phyloP scores from a whole-genome alignment of 30 jellyfish, hydroid and myxozoan species.

The Hydra vulgaris region DNA sequence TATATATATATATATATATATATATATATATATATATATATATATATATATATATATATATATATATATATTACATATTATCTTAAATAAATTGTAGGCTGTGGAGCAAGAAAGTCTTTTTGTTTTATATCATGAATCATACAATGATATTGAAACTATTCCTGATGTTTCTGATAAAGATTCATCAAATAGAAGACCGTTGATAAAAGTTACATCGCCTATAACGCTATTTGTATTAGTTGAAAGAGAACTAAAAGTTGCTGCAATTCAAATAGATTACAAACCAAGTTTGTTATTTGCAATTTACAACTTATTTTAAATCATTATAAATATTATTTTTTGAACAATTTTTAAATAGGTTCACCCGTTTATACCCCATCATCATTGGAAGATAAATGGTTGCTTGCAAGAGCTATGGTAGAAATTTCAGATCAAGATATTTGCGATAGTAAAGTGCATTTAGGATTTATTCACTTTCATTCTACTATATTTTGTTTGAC shows the following conservation, averaged over 20 bases:
- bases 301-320: no score
- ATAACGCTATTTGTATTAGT: constrained; percentile 43
- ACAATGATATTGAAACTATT: constrained; percentile 27
- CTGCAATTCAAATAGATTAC: constrained; percentile 73
- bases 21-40: no score
- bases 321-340: no score
- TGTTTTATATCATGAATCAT: constrained; percentile 49
- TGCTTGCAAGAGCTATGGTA: constrained; percentile 54
- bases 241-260: constrained; percentile 46
- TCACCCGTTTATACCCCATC: constrained; percentile 69
- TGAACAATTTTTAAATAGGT: constrained; percentile 23
- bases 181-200: constrained; percentile 3
- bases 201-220: constrained; percentile 43
- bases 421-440: constrained; percentile 60
- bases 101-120: constrained; percentile 39
- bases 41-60: no score
- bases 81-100: no score
- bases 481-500: constrained; percentile 64
- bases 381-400: constrained; percentile 49
- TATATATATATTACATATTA: no score
- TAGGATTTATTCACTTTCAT: constrained; percentile 56
- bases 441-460: constrained; percentile 57
- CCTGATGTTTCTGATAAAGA: constrained; percentile 12
- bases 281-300: constrained; percentile 10
- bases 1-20: no score